Evolutionary conservation across 2,888 invertebrate species (phyloP).

Genomic region (Andrena bucephala): DNA sequence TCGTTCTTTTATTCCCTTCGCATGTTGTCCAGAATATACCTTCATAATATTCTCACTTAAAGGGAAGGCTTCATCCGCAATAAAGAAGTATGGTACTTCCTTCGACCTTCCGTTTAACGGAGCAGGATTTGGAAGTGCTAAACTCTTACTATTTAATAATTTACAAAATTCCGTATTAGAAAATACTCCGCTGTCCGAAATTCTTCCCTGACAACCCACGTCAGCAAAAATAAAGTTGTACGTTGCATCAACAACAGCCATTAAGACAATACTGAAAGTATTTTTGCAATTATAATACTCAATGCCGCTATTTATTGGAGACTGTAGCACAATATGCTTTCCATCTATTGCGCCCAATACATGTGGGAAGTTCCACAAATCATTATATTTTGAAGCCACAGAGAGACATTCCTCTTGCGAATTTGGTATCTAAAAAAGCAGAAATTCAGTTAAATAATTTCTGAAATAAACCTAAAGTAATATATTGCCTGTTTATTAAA

Average conservation of each 20-base stretch:
- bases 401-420: background rate
- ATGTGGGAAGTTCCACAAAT: slow-evolving; percentile 24
- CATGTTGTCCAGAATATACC: background rate
- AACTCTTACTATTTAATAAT: background rate
- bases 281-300: slow-evolving; percentile 79
- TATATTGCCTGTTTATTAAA: too few relatives aligned
- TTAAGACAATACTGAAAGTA: slow-evolving; percentile 79
- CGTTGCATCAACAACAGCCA: too few relatives aligned
- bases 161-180: too few relatives aligned
- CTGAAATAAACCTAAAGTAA: too few relatives aligned
- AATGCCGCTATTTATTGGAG: slow-evolving; percentile 73
- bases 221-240: too few relatives aligned
- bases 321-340: slow-evolving; percentile 76
- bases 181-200: too few relatives aligned
- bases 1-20: background rate
- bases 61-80: background rate
- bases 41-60: background rate
- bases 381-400: background rate
- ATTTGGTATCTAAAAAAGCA: slow-evolving; percentile 15
- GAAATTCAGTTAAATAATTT: background rate
- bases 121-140: background rate
- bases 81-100: background rate
- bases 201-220: too few relatives aligned
- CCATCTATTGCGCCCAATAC: slow-evolving; percentile 75
- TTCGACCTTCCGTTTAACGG: background rate